phyloP scores from a whole-genome alignment of 2,113 vertebrate genomes.

The Sula dactylatra region DNA sequence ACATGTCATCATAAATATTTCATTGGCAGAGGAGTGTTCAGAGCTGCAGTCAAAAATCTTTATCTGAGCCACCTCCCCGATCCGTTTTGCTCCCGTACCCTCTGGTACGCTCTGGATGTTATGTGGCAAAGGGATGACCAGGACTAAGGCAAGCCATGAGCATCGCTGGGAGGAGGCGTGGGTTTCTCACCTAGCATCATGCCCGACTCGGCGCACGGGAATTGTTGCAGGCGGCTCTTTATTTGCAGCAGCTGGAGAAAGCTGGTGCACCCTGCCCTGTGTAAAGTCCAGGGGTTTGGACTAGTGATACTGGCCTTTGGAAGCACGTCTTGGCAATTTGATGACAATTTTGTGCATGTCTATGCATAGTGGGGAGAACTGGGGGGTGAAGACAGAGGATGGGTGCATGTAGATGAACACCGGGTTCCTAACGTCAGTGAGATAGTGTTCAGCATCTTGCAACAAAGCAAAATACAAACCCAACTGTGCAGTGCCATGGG shows the following conservation, averaged over 20 bases:
- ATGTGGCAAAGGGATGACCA: rapidly evolving
- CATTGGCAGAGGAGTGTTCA: slow-evolving; percentile 39
- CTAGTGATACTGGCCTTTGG: background rate
- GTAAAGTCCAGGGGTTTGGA: rapidly evolving
- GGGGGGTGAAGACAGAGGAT: background rate
- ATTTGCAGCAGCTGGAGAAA: background rate
- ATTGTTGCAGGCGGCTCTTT: background rate
- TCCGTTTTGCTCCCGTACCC: background rate
- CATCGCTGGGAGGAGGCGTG: background rate
- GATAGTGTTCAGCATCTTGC: background rate
- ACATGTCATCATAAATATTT: slow-evolving; percentile 75
- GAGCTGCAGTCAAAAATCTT: slow-evolving; percentile 15
- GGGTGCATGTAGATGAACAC: background rate
- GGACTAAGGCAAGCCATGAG: background rate
- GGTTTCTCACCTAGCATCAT: background rate
- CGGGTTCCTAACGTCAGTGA: rapidly evolving
- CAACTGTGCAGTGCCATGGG: background rate
- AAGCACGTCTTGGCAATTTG: background rate
- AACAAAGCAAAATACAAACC: background rate
- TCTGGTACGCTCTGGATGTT: background rate
- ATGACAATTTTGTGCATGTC: background rate
- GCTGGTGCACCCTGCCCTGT: background rate
- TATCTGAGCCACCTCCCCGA: background rate
- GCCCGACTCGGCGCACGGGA: background rate
- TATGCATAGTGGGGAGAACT: background rate